Percentiles rank a stretch among this genome's conserved stretches.
phyloP scores from a whole-genome alignment of 2,888 invertebrate genomes.

The Bibio marci region DNA sequence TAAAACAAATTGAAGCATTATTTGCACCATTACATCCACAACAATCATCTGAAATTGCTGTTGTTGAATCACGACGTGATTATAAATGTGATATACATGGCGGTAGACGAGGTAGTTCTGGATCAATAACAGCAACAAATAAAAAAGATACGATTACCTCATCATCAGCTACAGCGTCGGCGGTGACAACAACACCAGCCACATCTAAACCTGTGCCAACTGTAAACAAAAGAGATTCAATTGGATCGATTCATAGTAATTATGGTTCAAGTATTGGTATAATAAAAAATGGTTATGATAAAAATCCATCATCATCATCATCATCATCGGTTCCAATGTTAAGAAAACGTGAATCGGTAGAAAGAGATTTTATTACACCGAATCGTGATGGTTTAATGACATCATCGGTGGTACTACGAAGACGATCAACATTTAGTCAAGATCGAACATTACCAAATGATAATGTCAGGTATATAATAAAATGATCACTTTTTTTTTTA shows the following conservation, averaged over 20 bases:
- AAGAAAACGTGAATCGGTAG: slow-evolving; percentile 1
- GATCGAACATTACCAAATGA: no score
- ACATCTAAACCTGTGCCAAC: not conserved
- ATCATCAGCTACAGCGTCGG: not conserved
- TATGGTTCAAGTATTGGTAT: no score
- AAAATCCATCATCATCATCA: no score
- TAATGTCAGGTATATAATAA: no score
- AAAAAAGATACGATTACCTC: not conserved
- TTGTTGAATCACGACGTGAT: slow-evolving; percentile 39
- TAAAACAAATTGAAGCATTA: slow-evolving; percentile 11
- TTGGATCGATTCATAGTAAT: not conserved
- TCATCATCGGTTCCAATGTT: not conserved
- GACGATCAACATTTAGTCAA: not conserved
- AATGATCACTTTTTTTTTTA: no score
- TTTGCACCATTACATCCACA: slow-evolving; percentile 7
- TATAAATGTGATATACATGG: slow-evolving; percentile 58
- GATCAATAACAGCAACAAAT: not conserved
- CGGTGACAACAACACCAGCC: not conserved
- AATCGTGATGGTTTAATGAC: not conserved
- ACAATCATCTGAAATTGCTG: slow-evolving; percentile 18
- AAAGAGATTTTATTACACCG: not conserved
- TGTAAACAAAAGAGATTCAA: slow-evolving; percentile 5
- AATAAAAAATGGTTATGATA: no score
- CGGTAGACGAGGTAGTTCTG: slow-evolving; percentile 12
- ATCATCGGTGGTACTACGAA: not conserved